Base-by-base conservation (phyloP, 1,140 invertebrate species). In the Hermetia illucens region DNA sequence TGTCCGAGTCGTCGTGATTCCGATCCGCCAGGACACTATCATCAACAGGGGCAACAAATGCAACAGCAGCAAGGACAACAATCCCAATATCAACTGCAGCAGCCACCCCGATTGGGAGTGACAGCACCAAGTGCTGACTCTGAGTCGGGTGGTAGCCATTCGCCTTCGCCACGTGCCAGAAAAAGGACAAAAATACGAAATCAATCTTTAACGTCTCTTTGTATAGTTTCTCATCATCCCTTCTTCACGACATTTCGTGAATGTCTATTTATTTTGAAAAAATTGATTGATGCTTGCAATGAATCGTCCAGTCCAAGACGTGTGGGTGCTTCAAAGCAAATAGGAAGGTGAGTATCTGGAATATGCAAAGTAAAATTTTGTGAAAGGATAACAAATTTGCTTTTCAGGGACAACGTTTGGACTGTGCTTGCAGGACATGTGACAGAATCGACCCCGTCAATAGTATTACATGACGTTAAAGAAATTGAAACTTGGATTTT, bases 401-500 rank as follows among this genome's bases (percentile, higher is more conserved):
- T 52, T 55, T 61, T 24, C 60, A 89, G 89, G 62, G 89, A 94
- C 53, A 89, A 83, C 31, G 85, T 95, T 25, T 96, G 92, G 93
- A 82, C 79, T 43, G 79, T 86, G 17, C 50, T 91, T 36, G 85
- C 82, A 9, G 55, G 55, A 0, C 46, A 32, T 80, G 83, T 10
- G 75, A 75, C 51, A 69, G 84, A 90, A 25, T 74, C 76, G 18
- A 79, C 82, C 15, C 82, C 89, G 2, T 83, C 82, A 0, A 81
- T 92, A 34, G 81, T 97, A 3, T 68, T 97, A 48, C 90, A 94
- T 57, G 93, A 98, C 62, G 87, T 99, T 5, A 73, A 86, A 39
- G 93, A 98, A 64, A 92, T 99, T 40, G 96, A 99, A 65, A 98
- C 90, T 1, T 99, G 95, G 94, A 96, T 98, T 44, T 62, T 98